Base-by-base conservation (phyloP, 23 tunicate genomes). In the Ascidia mentula region DNA sequence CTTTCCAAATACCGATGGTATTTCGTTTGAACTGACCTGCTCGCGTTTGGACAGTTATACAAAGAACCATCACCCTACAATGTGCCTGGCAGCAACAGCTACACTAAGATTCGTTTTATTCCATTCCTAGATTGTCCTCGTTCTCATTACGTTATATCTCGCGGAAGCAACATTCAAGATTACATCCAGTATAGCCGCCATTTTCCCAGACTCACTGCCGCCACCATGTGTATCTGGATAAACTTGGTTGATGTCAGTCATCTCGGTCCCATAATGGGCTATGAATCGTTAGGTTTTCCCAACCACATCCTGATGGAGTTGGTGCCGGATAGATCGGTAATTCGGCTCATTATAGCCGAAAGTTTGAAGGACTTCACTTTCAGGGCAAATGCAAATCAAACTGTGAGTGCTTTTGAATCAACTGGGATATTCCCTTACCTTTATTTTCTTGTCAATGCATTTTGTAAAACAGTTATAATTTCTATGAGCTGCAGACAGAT, bases 171-270 rank as follows among this genome's bases (percentile, higher is more conserved):
- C 65, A 53, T 53, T 9, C 12, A 53, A 9, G 65, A 53, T 9
- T 53, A 53, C 65, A 9, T 53, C 13, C 22, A 53, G 65, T 53
- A 53, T 28, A 53, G 65, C 4, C 22, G 65, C 4, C 13, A 5
- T 28, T 53, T 53, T 53, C 65, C 65, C 13, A 26, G 13, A 53
- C 13, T 53, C 13, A 53, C 22, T 26, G 65, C 65, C 13, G 65
- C 65, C 65, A 53, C 65, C 65, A 53, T 53, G 65, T 53, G 65
- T 53, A 53, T 9, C 28, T 53, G 65, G 65, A 28, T 53, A 3
- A 53, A 53, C 65, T 53, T 53, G 4, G 65, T 20, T 9, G 65
- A 53, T 1, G 22, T 53, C 4, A 1, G 28, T 26, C 24, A 20
- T 9, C 65, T 53, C 24, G 65, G 28, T 53, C 65, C 65, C 7